Evolutionary conservation across 2,113 vertebrate species (phyloP).

Genomic region (Brachyhypopomus gauderio): DNA sequence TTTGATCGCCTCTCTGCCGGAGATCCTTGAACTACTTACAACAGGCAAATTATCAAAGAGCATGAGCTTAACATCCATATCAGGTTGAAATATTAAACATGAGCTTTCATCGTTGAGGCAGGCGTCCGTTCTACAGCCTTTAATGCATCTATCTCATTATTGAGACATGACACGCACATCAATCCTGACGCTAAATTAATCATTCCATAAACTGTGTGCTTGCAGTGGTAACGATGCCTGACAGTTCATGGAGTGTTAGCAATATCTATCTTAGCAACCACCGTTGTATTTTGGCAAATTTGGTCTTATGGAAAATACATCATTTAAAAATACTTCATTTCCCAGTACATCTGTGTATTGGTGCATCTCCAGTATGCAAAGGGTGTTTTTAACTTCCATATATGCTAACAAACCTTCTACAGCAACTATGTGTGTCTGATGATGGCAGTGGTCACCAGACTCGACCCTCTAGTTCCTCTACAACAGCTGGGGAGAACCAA

Average conservation of each 20-base stretch:
- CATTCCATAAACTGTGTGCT: background rate
- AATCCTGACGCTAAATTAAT: background rate
- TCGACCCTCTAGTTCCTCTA: background rate
- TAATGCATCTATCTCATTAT: background rate
- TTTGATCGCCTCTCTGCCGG: constrained; percentile 10
- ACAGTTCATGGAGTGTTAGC: background rate
- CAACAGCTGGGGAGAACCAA: constrained; percentile 32
- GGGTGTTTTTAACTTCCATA: background rate
- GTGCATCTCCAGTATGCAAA: too few relatives aligned
- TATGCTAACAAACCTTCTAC: background rate
- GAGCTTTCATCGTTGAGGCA: background rate
- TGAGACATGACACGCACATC: background rate
- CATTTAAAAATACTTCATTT: background rate
- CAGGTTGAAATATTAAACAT: constrained; percentile 29
- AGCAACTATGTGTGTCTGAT: constrained; percentile 8
- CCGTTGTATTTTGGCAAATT: background rate
- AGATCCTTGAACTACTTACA: constrained; percentile 4
- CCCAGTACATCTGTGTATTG: background rate
- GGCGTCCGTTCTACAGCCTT: background rate
- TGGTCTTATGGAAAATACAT: background rate
- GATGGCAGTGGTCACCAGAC: constrained; percentile 19
- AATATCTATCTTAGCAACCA: too few relatives aligned
- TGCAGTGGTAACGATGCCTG: background rate
- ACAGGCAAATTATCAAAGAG: constrained; percentile 28
- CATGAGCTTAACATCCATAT: constrained; percentile 4